These are phyloP conservation scores for Myripristis murdjan DNA, from an alignment of 2,797 vertebrate species.

Conservation along the genomic window DNA sequence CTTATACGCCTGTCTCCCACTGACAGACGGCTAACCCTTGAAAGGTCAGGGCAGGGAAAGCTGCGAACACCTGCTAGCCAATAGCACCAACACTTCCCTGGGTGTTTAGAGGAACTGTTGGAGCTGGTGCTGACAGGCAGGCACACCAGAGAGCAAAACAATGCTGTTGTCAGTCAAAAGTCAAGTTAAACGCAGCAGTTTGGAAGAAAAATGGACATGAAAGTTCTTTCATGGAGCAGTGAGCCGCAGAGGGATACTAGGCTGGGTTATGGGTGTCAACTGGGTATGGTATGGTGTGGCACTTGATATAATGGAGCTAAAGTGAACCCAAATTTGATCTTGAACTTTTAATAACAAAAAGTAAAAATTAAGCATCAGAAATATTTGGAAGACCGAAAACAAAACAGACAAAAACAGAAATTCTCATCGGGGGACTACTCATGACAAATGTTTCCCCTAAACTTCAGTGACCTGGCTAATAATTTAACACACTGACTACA, in stretches of 20 bases:
- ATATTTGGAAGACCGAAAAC: too few species aligned
- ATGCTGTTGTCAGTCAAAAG: constrained; percentile 65
- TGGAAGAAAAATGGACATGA: constrained; percentile 35
- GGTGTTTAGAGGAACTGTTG: constrained; percentile 58
- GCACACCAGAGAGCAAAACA: constrained; percentile 61
- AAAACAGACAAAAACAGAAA: too few species aligned
- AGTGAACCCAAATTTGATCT: too few species aligned
- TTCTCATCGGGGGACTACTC: too few species aligned
- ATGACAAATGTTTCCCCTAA: background rate
- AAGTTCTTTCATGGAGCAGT: constrained; percentile 34
- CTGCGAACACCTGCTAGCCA: constrained; percentile 92
- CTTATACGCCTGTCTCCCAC: constrained; percentile 89
- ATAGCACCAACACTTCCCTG: constrained; percentile 71
- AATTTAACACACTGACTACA: constrained; percentile 3
- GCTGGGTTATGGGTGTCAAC: constrained; percentile 27
- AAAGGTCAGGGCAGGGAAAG: constrained; percentile 83
- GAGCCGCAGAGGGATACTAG: constrained; percentile 32
- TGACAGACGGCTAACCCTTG: constrained; percentile 90
- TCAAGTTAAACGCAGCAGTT: constrained; percentile 57
- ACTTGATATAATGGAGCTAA: too few species aligned
- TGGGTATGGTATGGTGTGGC: too few species aligned
- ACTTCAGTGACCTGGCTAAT: constrained; percentile 24
- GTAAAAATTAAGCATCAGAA: too few species aligned
- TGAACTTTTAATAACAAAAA: too few species aligned
- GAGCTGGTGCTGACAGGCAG: constrained; percentile 38